These are phyloP conservation scores for Lethrus apterus DNA, from an alignment of 1,140 invertebrate genomes.

Conservation along the genomic window DNA sequence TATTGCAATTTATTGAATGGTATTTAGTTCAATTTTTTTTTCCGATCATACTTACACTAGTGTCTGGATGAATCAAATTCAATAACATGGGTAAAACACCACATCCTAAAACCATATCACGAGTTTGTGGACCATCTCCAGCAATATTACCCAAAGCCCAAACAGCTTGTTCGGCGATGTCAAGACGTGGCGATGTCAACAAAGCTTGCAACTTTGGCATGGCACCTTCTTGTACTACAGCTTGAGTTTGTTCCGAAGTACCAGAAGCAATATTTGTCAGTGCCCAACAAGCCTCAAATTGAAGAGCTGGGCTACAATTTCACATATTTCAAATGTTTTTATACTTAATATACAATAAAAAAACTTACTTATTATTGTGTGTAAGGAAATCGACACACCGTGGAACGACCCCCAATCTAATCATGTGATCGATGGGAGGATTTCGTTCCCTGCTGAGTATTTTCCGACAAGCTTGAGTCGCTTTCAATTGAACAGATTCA, in stretches of 20 bases:
- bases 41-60: slow-evolving; percentile 42
- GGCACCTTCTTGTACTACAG: slow-evolving; percentile 79
- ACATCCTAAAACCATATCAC: slow-evolving; percentile 66
- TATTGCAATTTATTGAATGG: too few relatives aligned
- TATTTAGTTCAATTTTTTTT: too few relatives aligned
- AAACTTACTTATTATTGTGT: slow-evolving; percentile 58
- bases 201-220: slow-evolving; percentile 77
- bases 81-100: slow-evolving; percentile 62
- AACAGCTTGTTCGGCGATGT: slow-evolving; percentile 92
- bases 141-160: slow-evolving; percentile 98
- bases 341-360: slow-evolving; percentile 12
- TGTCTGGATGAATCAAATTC: slow-evolving; percentile 54
- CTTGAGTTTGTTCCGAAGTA: slow-evolving; percentile 80
- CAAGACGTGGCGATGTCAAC: slow-evolving; percentile 61
- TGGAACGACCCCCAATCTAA: slow-evolving; percentile 79
- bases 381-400: slow-evolving; percentile 72
- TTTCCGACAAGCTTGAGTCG: slow-evolving; percentile 75
- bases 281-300: slow-evolving; percentile 98
- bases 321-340: too few relatives aligned
- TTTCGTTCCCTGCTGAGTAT: slow-evolving; percentile 86
- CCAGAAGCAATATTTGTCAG: slow-evolving; percentile 97
- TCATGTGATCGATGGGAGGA: slow-evolving; percentile 90
- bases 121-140: slow-evolving; percentile 69
- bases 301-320: slow-evolving; percentile 70
- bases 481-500: slow-evolving; percentile 52